Evolutionary conservation across 2,888 invertebrate species (phyloP), one percentile per base, ranked within the genome.

Genomic region (Girardia tigrina): DNA sequence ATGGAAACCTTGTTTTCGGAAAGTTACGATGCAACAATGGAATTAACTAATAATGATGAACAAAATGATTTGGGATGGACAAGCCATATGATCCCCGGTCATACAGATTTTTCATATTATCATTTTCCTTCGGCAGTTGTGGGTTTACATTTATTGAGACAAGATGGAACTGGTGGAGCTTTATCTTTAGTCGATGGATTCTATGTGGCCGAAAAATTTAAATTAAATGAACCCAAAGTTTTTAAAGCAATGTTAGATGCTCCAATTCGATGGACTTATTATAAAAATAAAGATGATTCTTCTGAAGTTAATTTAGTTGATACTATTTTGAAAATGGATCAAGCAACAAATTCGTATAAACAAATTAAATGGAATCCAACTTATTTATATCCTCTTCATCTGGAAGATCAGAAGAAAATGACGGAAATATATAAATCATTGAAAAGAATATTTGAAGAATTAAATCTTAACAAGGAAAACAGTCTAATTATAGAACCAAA

Each of bases 21-120:
- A n/a, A 29, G 23, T 72, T 26, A 70, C n/a, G 75, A 75, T 75
- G 26, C 75, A 8, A 75, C 75, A 27, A 71, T 71, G 75, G 75
- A 75, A 16, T 16, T 75, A 20, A 70, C 70, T 26, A 28, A 70
- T 29, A 75, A 75, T 29, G 75, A 75, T 23, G 2, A 12, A 4
- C 29, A 75, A 56, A 70, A 75, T 71, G 75, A 75, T 27, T 29
- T 75, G 1, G 75, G 75, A 28, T 75, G 75, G 75, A 28, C 70
- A 1, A 26, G 28, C 28, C 28, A 70, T 14, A 14, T 26, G 12
- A 71, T 75, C 2, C 75, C 75, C 6, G 75, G 70, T 1, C 75
- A 75, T 71, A 75, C 75, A 23, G 75, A 75, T 29, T 71, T 71
- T 26, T 71, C 28, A 4, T 75, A 70, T 20, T 70, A 70, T 23